Evolutionary conservation across 2,113 vertebrate genomes (phyloP).

Genomic region (Talpa occidentalis): DNA sequence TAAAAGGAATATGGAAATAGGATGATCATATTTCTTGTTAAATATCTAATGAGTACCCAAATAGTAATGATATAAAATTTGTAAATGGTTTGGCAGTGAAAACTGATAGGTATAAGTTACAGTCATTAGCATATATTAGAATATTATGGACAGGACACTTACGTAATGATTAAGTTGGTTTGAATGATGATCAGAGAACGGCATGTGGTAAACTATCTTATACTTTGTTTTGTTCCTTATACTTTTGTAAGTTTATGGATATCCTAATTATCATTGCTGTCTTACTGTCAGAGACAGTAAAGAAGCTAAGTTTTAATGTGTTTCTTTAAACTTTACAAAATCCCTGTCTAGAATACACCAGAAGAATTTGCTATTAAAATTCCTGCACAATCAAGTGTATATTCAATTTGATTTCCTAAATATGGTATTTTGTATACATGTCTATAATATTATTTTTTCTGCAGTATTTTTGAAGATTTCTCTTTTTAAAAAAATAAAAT

Average conservation of each 20-base stretch:
- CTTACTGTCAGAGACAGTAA: neutral
- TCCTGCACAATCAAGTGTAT: neutral
- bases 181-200: neutral
- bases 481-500: constrained; percentile 6
- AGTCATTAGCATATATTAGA: neutral
- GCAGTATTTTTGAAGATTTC: neutral
- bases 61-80: neutral
- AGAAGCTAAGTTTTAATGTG: neutral
- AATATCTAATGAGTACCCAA: neutral
- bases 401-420: constrained; percentile 6
- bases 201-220: neutral
- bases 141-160: neutral
- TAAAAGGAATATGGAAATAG: neutral
- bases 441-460: constrained; percentile 21
- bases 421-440: neutral
- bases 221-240: constrained; percentile 21
- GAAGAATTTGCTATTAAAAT: neutral
- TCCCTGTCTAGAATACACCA: neutral
- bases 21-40: neutral
- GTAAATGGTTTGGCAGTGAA: neutral
- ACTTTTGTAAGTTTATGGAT: neutral
- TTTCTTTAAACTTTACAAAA: constrained; percentile 32
- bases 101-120: neutral
- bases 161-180: neutral
- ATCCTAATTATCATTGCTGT: neutral